A percentile compares a stretch with the other conserved stretches of the same genome.
Evolutionary conservation across 2,888 invertebrate species (phyloP).

Genomic region (Taenaris catops): DNA sequence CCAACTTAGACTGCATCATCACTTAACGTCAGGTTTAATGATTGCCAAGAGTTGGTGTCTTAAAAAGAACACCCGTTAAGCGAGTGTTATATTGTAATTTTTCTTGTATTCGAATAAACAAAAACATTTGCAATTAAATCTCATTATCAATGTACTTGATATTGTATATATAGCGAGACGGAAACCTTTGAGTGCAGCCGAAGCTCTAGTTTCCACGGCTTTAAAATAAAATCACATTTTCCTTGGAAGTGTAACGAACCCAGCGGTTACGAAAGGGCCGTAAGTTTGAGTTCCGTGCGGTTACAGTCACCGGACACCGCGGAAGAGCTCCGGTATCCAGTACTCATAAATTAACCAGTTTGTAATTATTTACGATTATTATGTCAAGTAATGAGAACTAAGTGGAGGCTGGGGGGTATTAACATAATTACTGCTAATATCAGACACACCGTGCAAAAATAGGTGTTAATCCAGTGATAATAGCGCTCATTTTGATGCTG

Average conservation of each 20-base stretch:
- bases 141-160: background rate
- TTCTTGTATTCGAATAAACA: too few relatives aligned
- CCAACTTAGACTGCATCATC: too few relatives aligned
- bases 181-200: constrained; percentile 18
- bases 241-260: constrained; percentile 30
- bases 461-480: constrained; percentile 42
- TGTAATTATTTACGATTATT: constrained; percentile 21
- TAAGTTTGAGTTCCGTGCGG: constrained; percentile 46
- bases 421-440: constrained; percentile 31
- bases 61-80: too few relatives aligned
- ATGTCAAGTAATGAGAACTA: constrained; percentile 13
- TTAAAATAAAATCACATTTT: constrained; percentile 19
- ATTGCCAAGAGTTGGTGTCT: too few relatives aligned
- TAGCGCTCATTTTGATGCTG: constrained; percentile 44
- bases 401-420: constrained; percentile 11
- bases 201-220: constrained; percentile 20
- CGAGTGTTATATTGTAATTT: too few relatives aligned
- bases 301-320: constrained; percentile 61
- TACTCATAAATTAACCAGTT: constrained; percentile 61
- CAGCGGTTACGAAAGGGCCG: constrained; percentile 43
- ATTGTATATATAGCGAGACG: background rate
- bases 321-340: constrained; percentile 69
- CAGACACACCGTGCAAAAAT: constrained; percentile 25
- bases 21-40: too few relatives aligned
- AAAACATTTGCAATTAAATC: background rate